phyloP scores from a whole-genome alignment of 2,797 vertebrate species.

The Chelonia mydas region DNA sequence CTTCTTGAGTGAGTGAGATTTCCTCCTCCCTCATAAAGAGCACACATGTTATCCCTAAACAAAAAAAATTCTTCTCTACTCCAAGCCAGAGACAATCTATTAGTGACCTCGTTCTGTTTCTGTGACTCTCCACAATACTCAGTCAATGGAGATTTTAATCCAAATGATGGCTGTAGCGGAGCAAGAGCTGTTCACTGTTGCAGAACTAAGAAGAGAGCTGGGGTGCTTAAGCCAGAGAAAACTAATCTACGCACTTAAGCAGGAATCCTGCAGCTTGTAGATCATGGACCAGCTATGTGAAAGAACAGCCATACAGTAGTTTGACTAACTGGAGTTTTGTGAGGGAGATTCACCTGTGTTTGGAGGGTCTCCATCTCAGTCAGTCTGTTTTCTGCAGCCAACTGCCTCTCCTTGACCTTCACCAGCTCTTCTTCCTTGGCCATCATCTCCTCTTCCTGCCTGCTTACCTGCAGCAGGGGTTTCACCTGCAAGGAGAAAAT shows the following conservation, averaged over 20 bases:
- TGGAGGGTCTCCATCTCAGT: conserved; percentile 90
- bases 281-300: neutral
- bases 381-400: conserved; percentile 88
- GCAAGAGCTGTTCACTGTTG: neutral
- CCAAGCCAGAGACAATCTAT: neutral
- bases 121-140: neutral
- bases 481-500: conserved; percentile 87
- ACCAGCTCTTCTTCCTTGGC: conserved; percentile 94
- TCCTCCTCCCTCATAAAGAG: neutral
- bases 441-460: conserved; percentile 97
- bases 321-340: neutral
- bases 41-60: neutral
- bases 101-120: neutral
- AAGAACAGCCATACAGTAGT: neutral
- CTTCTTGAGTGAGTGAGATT: neutral
- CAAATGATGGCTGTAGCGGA: neutral
- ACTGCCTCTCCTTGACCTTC: conserved; percentile 92
- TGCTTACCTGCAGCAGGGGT: conserved; percentile 95
- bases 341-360: conserved; percentile 84
- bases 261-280: neutral
- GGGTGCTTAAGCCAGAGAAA: neutral
- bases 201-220: neutral
- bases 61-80: neutral
- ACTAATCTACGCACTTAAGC: neutral
- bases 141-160: neutral